Percentiles rank a stretch among this genome's conserved stretches.
Conservation (phyloP, 1,140 invertebrate species). For the Notospermus geniculatus region DNA sequence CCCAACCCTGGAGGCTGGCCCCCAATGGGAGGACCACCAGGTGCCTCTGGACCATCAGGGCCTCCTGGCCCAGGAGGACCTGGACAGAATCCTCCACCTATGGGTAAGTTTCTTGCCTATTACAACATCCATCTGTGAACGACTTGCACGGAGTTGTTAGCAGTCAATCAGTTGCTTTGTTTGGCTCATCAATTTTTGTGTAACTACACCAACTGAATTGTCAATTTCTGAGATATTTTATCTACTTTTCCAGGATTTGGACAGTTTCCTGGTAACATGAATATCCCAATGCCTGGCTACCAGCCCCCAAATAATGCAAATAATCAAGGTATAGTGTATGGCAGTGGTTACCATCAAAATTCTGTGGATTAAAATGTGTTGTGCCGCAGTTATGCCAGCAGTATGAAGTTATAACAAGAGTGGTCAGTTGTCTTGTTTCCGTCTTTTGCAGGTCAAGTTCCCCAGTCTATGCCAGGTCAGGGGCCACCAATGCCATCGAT, state of each 20-base stretch:
- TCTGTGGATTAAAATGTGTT: no score
- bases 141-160: no score
- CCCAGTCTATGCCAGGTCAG: constrained; percentile 24
- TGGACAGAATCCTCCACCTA: constrained; percentile 3
- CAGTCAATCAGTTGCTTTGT: no score
- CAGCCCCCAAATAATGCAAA: neutral
- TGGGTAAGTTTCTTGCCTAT: no score
- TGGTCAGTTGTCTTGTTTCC: no score
- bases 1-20: constrained; percentile 25
- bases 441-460: neutral
- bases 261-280: neutral
- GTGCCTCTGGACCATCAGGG: constrained; percentile 33
- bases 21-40: constrained; percentile 23
- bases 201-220: no score
- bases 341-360: no score
- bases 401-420: neutral
- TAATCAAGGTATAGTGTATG: neutral
- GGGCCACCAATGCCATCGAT: constrained; percentile 27
- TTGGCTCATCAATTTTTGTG: no score
- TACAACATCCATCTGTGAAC: no score
- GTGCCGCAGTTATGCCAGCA: no score
- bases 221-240: neutral
- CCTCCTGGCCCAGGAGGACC: constrained; percentile 4
- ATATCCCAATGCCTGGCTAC: neutral
- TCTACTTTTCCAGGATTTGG: neutral